Base-by-base conservation (phyloP, 2,888 invertebrate species). In the Drosophila atroscutellata region DNA sequence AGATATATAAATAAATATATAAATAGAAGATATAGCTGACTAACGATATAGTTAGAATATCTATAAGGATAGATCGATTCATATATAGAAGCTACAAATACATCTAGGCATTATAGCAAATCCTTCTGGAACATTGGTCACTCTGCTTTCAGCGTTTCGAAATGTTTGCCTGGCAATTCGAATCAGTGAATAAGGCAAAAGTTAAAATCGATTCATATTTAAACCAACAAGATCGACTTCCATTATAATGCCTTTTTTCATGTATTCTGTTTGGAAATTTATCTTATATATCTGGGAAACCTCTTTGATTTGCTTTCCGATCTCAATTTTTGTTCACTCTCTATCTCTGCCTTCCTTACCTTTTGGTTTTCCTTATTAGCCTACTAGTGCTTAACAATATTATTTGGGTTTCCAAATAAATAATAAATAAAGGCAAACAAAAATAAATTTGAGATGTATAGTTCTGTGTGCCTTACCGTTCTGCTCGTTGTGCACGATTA, bases 391-490 rank as follows among this genome's bases (percentile, higher is more conserved):
- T 11, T 26, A 26, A 26, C 3, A 42, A 42, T 6, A 0, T 1
- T 6, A 42, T 42, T 6, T 37, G 18, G 8, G 8, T 18, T 37
- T 37, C 7, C 1, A n/a, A 30, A 30, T 8, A 30, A 30, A 30
- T 8, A 30, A 30, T 30, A 2, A 8, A 30, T 8, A 30, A 30
- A 8, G 30, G 30, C 4, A 4, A 1, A 3, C n/a, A 0, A 2
- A 5, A 39, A 15, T 13, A 0, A 20, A 24, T 15, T 2, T 1
- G 3, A 15, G 15, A 20, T 15, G 7, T 7, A 0, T 20, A 20
- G 2, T 6, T 7, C 3, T 0, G 20, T 15, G 1, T 24, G 0
- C n/a, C 15, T n/a, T 1, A 20, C 28, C 15, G 9, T 24, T 13
- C 30, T 24, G 1, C 15, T 0, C n/a, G 28, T 30, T 45, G 2